Evolutionary conservation across 1,140 invertebrate species (phyloP).

Genomic region (Ridgeia piscesae): DNA sequence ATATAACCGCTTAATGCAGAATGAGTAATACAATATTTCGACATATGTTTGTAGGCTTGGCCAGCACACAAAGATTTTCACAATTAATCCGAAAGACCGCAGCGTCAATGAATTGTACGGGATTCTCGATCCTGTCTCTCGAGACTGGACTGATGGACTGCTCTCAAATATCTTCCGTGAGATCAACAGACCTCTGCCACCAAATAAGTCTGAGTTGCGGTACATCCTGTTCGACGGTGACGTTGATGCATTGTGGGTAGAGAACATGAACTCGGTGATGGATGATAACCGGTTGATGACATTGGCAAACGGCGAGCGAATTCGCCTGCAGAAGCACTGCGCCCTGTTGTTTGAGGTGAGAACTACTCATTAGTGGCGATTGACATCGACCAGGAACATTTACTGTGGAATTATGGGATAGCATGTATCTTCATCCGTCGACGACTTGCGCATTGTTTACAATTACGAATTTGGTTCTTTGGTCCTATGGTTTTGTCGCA

Average conservation of each 20-base stretch:
- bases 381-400: too few species aligned
- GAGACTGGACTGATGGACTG: constrained; percentile 90
- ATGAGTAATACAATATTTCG: background rate
- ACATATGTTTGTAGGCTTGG: constrained; percentile 61
- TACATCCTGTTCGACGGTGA: constrained; percentile 92
- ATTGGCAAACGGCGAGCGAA: constrained; percentile 85
- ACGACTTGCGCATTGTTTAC: too few species aligned
- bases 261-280: constrained; percentile 96
- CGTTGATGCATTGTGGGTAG: constrained; percentile 90
- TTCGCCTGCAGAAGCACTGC: constrained; percentile 78
- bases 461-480: too few species aligned
- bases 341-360: constrained; percentile 82
- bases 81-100: constrained; percentile 78
- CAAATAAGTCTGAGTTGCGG: constrained; percentile 68
- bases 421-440: too few species aligned
- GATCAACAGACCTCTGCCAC: constrained; percentile 77
- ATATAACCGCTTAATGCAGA: background rate
- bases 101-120: constrained; percentile 88
- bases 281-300: constrained; percentile 89
- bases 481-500: too few species aligned
- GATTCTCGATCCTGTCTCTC: constrained; percentile 77
- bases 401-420: too few species aligned
- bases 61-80: constrained; percentile 73
- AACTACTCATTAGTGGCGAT: background rate
- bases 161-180: constrained; percentile 87